Percentiles rank a stretch among this genome's conserved stretches.
These are phyloP conservation scores for Micrastur ruficollis DNA, from an alignment of 2,797 vertebrate species.

Conservation along the genomic window DNA sequence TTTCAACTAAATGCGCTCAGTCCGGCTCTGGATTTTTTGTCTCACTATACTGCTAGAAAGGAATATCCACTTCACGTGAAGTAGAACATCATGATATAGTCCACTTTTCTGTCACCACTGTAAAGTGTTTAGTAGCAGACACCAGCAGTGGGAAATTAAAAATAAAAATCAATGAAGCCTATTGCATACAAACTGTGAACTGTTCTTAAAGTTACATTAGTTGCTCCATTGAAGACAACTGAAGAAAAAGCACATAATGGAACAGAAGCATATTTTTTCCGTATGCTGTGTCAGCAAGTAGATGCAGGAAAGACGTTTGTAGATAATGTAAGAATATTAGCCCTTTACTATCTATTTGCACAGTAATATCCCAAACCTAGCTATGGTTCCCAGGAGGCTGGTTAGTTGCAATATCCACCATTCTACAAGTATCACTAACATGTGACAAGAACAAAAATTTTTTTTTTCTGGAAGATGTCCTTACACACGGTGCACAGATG, in stretches of 20 bases:
- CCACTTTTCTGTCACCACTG: background rate
- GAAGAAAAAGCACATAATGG: background rate
- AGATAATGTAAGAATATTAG: background rate
- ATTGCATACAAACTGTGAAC: background rate
- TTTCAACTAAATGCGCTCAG: background rate
- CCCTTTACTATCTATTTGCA: background rate
- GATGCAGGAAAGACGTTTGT: background rate
- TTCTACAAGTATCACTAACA: background rate
- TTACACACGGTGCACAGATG: background rate
- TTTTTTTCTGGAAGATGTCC: background rate
- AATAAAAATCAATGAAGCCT: background rate
- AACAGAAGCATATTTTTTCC: background rate
- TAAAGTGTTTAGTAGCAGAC: background rate
- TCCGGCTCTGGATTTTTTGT: background rate
- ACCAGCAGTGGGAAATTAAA: background rate
- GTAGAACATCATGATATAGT: background rate
- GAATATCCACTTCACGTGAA: background rate
- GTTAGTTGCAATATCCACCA: background rate
- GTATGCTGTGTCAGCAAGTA: background rate
- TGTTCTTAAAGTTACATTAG: background rate
- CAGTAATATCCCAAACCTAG: background rate
- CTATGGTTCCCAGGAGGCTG: background rate
- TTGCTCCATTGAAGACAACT: background rate
- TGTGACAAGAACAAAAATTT: background rate
- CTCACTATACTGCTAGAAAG: background rate